Evolutionary conservation across 2,797 vertebrate genomes (phyloP).

Genomic region (Cossypha heuglini): DNA sequence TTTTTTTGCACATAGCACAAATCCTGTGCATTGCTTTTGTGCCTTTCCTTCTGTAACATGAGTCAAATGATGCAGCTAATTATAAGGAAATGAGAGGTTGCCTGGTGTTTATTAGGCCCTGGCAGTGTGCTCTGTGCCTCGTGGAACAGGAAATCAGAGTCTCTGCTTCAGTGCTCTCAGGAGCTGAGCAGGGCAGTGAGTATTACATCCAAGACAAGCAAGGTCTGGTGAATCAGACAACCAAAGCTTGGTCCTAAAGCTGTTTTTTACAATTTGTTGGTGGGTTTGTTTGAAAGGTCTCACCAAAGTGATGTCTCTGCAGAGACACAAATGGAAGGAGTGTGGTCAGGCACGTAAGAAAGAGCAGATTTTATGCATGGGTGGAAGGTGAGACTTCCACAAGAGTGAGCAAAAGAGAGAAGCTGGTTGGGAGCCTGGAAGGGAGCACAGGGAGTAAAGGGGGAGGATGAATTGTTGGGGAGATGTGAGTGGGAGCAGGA

Average conservation of each 20-base stretch:
- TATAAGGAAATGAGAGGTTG: conserved; percentile 5
- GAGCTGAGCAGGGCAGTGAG: background rate
- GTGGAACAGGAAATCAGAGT: conserved; percentile 18
- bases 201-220: background rate
- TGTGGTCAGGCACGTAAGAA: background rate
- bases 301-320: fast-evolving
- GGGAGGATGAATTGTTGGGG: background rate
- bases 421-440: background rate
- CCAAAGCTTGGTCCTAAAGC: background rate
- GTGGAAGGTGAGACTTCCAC: background rate
- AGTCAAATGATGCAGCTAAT: conserved; percentile 35
- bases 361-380: background rate
- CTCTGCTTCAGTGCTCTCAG: background rate
- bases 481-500: background rate
- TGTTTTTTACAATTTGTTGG: background rate
- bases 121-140: background rate
- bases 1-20: background rate
- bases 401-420: background rate
- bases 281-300: background rate
- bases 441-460: background rate
- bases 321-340: background rate
- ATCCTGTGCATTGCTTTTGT: background rate
- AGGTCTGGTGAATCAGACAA: background rate
- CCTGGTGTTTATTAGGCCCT: background rate
- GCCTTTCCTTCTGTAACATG: background rate